Evolutionary conservation across 2,888 invertebrate genomes (phyloP), one percentile per base, ranked within the genome.

Genomic region (Aspidiotus destructor): DNA sequence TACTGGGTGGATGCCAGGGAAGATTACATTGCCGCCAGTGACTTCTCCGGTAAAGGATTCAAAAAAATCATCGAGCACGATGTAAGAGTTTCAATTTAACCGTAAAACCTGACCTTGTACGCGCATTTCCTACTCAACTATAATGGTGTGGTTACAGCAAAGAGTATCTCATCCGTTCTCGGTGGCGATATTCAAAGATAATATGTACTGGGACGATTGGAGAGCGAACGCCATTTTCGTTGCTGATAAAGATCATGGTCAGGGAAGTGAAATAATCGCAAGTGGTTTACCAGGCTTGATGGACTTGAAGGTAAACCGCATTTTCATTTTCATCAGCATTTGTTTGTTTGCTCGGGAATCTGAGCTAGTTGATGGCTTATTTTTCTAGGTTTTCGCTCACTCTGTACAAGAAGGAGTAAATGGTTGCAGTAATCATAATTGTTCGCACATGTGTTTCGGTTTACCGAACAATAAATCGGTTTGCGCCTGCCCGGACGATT

Each of bases 191-290:
- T 86, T 89, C 74, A 93, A 93, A 77, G 87, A 89, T 74, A 83
- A 83, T 73, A 84, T 94, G 82, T 92, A 88, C 75, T 93, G 92
- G 92, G 89, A 92, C 74, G 93, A 93, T 76, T 92, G 90, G 91
- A 87, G 86, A 73, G 84, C 84, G 62, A 86, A 87, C 70, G 84
- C 86, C 41, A 86, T 92, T 68, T 89, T 88, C 75, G 82, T 85
- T 7, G 87, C 89, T 0, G 88, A 91, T 74, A 92, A 92, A 76
- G 86, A 88, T 75, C 82, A 84, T 61, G 88, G 88, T 0, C 78
- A 80, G 2, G 84, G 84, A 41, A 80, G 87, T 13, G 77, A 80
- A 11, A 80, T 81, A 0, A 80, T 88, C 1, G 80, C 84, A 70
- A 80, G 83, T 67, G 83, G 86, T 17, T 79, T 88, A 63, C 79